Percentiles rank a stretch among this genome's conserved stretches.
These are phyloP conservation scores for Tragelaphus eurycerus DNA, from an alignment of 2,797 vertebrate genomes.

Conservation along the genomic window DNA sequence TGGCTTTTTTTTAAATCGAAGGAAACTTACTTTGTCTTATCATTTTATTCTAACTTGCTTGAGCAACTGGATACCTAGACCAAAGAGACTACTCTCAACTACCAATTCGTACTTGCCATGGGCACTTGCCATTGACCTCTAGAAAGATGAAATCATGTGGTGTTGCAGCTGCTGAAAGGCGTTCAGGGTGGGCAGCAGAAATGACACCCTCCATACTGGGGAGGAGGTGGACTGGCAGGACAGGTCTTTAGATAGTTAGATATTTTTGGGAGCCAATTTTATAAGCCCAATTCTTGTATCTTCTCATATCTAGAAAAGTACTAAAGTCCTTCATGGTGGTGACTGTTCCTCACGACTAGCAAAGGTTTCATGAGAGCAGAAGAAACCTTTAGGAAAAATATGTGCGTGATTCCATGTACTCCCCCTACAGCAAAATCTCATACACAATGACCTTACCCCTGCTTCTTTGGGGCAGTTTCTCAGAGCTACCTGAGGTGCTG, in stretches of 20 bases:
- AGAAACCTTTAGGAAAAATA: not conserved
- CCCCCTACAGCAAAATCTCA: not conserved
- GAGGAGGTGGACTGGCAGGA: not conserved
- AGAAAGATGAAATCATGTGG: not conserved
- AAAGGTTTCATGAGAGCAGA: not conserved
- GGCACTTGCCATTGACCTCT: not conserved
- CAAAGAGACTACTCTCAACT: not conserved
- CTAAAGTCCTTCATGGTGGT: not conserved
- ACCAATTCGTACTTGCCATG: not conserved
- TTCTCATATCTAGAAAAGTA: not conserved
- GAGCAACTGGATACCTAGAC: not conserved
- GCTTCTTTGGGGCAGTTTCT: not conserved
- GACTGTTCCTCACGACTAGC: not conserved
- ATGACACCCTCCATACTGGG: not conserved
- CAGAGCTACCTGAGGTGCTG: not conserved
- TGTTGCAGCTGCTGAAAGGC: not conserved
- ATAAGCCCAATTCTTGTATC: not conserved
- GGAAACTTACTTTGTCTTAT: not conserved
- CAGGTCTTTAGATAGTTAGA: not conserved
- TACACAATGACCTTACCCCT: not conserved
- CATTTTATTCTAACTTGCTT: not conserved
- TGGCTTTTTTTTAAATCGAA: not conserved
- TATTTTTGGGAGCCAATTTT: not conserved
- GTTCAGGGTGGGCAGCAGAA: not conserved
- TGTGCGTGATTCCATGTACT: not conserved